Evolutionary conservation across 2,888 invertebrate genomes (phyloP).

Genomic region (Lochmaea capreae): DNA sequence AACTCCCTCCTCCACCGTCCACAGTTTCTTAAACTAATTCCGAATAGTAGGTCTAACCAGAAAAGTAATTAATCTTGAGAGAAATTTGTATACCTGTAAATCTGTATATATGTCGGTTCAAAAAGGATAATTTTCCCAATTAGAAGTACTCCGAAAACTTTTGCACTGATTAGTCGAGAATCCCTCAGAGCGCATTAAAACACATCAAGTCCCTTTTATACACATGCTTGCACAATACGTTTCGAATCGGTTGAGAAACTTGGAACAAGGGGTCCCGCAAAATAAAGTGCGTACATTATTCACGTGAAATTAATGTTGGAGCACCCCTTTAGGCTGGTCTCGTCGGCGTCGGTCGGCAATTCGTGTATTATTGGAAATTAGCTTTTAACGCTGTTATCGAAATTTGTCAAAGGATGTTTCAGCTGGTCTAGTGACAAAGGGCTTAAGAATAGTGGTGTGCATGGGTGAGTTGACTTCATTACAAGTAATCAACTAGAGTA

Average conservation of each 20-base stretch:
- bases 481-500: background rate
- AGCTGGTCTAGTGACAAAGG: background rate
- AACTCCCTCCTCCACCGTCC: too few relatives aligned
- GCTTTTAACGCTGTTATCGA: background rate
- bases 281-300: conserved; percentile 26
- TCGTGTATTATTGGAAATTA: background rate
- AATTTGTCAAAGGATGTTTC: conserved; percentile 11
- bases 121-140: conserved; percentile 1
- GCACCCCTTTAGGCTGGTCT: background rate
- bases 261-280: conserved; percentile 3
- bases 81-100: background rate
- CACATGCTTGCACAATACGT: conserved; percentile 22
- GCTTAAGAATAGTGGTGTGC: background rate
- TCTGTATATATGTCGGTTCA: background rate
- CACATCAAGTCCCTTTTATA: conserved; percentile 24
- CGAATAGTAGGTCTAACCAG: too few relatives aligned
- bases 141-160: background rate
- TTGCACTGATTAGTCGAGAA: conserved; percentile 19
- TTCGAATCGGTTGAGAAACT: conserved; percentile 16
- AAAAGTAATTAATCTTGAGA: background rate
- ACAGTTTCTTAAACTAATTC: too few relatives aligned
- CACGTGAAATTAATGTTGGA: conserved; percentile 25
- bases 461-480: background rate
- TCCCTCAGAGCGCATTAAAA: conserved; percentile 26
- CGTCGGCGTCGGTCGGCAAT: background rate